Conservation (phyloP, 2,888 invertebrate species). For the Capitulum mitella region DNA sequence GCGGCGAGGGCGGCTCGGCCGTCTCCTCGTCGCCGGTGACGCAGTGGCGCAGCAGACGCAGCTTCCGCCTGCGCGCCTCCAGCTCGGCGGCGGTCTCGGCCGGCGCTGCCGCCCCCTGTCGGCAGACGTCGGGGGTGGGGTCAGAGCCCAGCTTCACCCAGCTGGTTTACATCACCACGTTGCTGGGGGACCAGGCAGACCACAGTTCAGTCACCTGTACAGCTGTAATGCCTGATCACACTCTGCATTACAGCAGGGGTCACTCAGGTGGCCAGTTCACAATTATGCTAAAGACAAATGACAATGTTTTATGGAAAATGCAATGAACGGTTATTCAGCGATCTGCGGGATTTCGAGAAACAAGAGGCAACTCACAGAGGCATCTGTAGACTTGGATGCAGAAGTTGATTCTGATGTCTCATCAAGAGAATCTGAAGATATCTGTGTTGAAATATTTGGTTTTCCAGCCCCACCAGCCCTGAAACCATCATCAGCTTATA, state of each 20-base stretch:
- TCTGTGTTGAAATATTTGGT: background rate
- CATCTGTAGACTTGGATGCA: background rate
- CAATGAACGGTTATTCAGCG: too few species aligned
- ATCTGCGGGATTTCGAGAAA: too few species aligned
- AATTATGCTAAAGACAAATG: too few species aligned
- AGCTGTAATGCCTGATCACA: background rate
- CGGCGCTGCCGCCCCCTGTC: background rate
- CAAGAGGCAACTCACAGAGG: background rate
- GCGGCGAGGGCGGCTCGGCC: constrained; percentile 38
- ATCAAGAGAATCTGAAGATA: background rate
- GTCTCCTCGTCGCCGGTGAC: background rate
- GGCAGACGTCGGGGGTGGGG: too few species aligned
- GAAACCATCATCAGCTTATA: background rate
- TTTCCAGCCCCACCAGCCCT: background rate
- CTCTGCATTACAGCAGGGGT: background rate
- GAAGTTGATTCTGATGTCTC: background rate
- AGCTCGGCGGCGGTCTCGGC: background rate
- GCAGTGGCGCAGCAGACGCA: constrained; percentile 5
- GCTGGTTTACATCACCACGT: background rate
- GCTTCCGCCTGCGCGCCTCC: background rate
- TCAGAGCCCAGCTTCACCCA: background rate
- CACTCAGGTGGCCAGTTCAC: background rate
- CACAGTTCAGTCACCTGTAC: background rate
- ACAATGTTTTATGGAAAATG: too few species aligned
- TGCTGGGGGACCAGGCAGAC: background rate